Conservation (phyloP, 2,113 vertebrate genomes). For the Entomyzon cyanotis region DNA sequence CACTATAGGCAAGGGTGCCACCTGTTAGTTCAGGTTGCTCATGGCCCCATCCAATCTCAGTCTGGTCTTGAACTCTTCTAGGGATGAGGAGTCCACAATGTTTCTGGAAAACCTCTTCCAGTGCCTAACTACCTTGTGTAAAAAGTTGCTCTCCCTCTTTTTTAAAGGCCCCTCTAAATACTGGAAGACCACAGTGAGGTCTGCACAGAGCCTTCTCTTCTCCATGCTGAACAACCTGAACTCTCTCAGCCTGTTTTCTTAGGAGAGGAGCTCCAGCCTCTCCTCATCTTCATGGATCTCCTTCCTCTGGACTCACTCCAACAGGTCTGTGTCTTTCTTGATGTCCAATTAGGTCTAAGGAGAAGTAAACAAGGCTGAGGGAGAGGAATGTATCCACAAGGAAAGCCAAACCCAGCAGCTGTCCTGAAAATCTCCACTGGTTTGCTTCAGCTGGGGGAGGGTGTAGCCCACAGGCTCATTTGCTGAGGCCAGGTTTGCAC, state of each 20-base stretch:
- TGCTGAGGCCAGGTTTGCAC: background rate
- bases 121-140: background rate
- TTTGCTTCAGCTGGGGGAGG: accelerated
- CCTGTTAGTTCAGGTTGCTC: background rate
- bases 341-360: background rate
- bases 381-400: background rate
- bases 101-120: background rate
- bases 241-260: background rate
- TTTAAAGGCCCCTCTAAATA: background rate
- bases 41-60: accelerated
- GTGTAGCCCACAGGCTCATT: background rate
- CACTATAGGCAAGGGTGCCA: accelerated
- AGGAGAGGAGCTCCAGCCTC: background rate
- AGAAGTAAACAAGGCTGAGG: background rate
- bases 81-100: background rate
- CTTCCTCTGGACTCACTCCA: background rate
- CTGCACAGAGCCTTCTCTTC: background rate
- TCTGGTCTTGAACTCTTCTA: background rate
- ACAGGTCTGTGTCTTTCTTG: background rate
- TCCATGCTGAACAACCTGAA: background rate
- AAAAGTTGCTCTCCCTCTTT: background rate
- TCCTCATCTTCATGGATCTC: background rate
- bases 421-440: background rate
- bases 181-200: accelerated
- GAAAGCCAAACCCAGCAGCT: background rate